Conservation (phyloP, 2,888 invertebrate genomes). For the Ochropleura leucogaster region DNA sequence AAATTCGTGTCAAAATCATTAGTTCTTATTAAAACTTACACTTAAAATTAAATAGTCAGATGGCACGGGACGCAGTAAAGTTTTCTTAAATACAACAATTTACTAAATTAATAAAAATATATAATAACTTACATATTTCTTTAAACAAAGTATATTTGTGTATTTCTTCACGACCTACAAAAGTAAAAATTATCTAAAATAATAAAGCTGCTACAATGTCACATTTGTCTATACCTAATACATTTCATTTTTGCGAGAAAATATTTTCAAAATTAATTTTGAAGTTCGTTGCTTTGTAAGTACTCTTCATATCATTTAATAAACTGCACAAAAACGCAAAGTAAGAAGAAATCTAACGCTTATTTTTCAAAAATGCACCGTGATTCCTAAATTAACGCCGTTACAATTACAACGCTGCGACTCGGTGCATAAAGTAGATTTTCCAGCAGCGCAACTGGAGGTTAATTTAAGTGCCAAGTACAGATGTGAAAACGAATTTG, state of each 20-base stretch:
- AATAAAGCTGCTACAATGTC: conserved; percentile 48
- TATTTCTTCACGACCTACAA: conserved; percentile 37
- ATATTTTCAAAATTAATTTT: not conserved
- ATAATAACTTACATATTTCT: conserved; percentile 27
- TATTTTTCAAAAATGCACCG: not conserved
- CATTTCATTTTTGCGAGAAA: not conserved
- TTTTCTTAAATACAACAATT: conserved; percentile 32
- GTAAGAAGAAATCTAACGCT: not conserved
- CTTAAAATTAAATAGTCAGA: conserved; percentile 49
- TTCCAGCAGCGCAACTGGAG: not conserved
- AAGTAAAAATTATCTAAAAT: conserved; percentile 24
- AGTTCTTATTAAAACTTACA: conserved; percentile 16
- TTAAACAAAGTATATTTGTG: conserved; percentile 22
- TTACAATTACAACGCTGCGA: not conserved
- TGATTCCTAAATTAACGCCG: not conserved
- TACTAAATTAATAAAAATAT: conserved; percentile 37
- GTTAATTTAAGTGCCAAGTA: not conserved
- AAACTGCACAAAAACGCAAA: conserved; percentile 5
- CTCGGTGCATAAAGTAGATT: not conserved
- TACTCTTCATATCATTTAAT: not conserved
- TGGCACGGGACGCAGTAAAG: conserved; percentile 48
- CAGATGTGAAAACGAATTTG: not conserved
- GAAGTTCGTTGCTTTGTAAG: conserved; percentile 32
- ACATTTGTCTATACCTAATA: conserved; percentile 27
- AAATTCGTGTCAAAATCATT: conserved; percentile 25